These are phyloP conservation scores for Sialia sialis DNA, from an alignment of 2,113 vertebrate genomes.

Conservation along the genomic window DNA sequence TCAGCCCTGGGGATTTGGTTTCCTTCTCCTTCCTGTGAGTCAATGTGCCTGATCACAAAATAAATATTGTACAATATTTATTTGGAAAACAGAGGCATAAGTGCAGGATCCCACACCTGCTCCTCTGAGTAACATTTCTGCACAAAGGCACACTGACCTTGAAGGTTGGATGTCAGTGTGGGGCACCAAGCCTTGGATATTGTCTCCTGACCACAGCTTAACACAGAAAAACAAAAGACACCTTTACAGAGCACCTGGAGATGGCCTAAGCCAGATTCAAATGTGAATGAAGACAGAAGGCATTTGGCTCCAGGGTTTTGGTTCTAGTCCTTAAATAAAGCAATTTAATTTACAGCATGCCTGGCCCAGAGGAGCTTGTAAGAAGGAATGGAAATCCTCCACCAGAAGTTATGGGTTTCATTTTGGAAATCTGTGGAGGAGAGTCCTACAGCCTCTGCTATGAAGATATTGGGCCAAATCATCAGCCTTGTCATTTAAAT, in stretches of 20 bases:
- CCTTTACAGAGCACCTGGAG: background rate
- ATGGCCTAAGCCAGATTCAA: slow-evolving; percentile 12
- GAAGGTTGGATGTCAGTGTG: background rate
- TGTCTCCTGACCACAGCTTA: background rate
- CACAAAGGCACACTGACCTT: accelerated
- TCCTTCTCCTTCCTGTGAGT: background rate
- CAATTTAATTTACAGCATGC: background rate
- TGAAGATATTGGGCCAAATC: background rate
- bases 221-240: background rate
- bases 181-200: background rate
- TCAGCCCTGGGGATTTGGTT: background rate
- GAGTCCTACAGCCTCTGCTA: background rate
- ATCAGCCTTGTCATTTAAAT: background rate
- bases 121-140: background rate
- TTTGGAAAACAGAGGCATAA: background rate
- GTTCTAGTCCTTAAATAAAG: background rate
- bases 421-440: background rate
- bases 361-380: background rate
- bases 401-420: background rate
- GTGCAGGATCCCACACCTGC: background rate
- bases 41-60: accelerated
- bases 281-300: background rate
- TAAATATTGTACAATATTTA: background rate
- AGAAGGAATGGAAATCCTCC: background rate
- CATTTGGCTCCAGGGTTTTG: slow-evolving; percentile 10